Conservation (phyloP, 2,888 invertebrate species). For the Agrochola macilenta region DNA sequence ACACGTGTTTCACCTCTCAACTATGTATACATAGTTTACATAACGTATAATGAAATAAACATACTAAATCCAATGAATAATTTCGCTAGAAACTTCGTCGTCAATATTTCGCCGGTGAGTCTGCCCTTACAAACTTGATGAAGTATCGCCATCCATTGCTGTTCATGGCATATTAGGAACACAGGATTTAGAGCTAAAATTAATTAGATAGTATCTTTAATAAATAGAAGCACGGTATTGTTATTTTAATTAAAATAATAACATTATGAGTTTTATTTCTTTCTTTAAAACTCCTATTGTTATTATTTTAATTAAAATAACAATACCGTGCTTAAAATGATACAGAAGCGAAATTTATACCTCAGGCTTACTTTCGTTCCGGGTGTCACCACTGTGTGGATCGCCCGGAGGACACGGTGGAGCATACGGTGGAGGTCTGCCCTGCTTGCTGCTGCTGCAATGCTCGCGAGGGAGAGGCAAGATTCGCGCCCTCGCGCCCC, state of each 20-base stretch:
- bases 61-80: not conserved
- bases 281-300: not conserved
- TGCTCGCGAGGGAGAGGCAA: no score
- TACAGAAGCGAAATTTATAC: not conserved
- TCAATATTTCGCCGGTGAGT: conserved; percentile 29
- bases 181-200: conserved; percentile 33
- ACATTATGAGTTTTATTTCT: not conserved
- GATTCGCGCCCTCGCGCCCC: no score
- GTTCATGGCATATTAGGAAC: conserved; percentile 40
- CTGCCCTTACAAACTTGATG: conserved; percentile 50
- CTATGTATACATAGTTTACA: no score
- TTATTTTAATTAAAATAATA: not conserved
- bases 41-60: no score
- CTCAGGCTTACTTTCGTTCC: no score
- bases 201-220: conserved; percentile 21
- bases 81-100: not conserved
- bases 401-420: no score
- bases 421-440: no score
- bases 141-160: conserved; percentile 50
- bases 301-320: no score
- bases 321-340: no score
- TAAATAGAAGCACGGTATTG: not conserved
- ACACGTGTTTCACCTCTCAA: no score
- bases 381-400: no score
- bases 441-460: no score